Base-by-base conservation (phyloP, 2,888 invertebrate species). In the Mylabris sibirica region DNA sequence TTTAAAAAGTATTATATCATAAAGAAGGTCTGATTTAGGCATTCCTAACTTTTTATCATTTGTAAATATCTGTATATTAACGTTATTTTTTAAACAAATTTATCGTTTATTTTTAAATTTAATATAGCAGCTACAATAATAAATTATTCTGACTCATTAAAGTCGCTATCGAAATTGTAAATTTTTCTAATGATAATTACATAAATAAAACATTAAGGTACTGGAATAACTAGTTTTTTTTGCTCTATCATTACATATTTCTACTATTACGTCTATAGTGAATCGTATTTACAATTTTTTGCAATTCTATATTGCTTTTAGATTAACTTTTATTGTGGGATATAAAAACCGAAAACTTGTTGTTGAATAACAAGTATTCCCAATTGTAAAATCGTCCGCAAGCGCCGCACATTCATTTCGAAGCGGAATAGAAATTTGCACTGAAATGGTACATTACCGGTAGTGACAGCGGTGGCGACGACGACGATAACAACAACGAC, bases 61-160 rank as follows among this genome's bases (percentile, higher is more conserved):
- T 57, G 26, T 57, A 57, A 26, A 57, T 57, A 57, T 26, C 22
- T 57, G 57, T 57, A 57, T 57, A 57, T 24, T 57, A 57, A 57
- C 57, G 14, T 26, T 57, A 57, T 57, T 53, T 49, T 57, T 26
- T 4, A 24, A 57, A 57, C 24, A 26, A 26, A 24, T 53, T 53
- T 53, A 53, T 26, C 24, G n/a, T 22, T 26, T 22, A 24, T 24
- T 24, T 57, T 8, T 57, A 57, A 53, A 24, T 57, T 57, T 57
- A 22, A 22, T 49, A 0, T 20, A 26, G 26, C 57, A 26, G 57
- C 57, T 57, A 22, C 12, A 53, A 53, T 53, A 53, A 53, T 53
- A 57, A 57, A 57, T 57, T 57, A 57, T 57, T 57, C 1, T 22
- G 26, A 26, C 14, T 53, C 22, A 53, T 20, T 53, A 53, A 53